Evolutionary conservation across 2,113 vertebrate species (phyloP).

Genomic region (Picathartes gymnocephalus): DNA sequence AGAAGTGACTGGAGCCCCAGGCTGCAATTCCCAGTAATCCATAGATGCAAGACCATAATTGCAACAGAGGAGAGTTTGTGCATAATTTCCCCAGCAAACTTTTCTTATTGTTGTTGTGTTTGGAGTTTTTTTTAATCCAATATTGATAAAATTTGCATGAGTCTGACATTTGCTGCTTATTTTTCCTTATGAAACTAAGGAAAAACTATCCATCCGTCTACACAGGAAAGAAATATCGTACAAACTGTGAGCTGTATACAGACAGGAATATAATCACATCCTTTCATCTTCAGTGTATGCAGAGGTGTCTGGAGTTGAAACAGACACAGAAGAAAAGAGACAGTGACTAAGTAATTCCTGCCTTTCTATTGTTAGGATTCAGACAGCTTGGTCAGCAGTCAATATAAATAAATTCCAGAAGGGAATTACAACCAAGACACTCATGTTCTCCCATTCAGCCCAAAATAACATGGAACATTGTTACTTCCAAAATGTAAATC

Average conservation of each 20-base stretch:
- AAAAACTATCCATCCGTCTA: neutral
- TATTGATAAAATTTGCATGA: neutral
- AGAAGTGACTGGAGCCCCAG: neutral
- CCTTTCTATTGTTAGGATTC: neutral
- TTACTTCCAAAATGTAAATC: neutral
- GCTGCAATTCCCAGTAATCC: neutral
- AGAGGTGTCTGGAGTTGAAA: neutral
- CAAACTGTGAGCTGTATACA: neutral
- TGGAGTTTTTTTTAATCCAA: neutral
- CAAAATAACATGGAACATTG: neutral
- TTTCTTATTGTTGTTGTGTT: neutral
- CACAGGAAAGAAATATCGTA: neutral
- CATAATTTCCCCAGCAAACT: neutral
- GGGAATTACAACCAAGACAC: neutral
- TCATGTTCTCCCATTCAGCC: neutral
- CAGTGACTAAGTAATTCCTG: slow-evolving; percentile 13
- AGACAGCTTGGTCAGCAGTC: neutral
- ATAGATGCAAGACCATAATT: neutral
- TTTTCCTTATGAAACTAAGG: neutral
- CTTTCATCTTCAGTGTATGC: neutral
- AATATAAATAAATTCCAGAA: neutral
- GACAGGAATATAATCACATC: neutral
- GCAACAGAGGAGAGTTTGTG: neutral
- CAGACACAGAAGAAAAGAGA: neutral
- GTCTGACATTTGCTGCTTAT: neutral